A percentile compares a stretch with the other conserved stretches of the same genome.
These are phyloP conservation scores for Pycnomerus fuliginosus DNA, from an alignment of 2,888 invertebrate species.

Conservation along the genomic window DNA sequence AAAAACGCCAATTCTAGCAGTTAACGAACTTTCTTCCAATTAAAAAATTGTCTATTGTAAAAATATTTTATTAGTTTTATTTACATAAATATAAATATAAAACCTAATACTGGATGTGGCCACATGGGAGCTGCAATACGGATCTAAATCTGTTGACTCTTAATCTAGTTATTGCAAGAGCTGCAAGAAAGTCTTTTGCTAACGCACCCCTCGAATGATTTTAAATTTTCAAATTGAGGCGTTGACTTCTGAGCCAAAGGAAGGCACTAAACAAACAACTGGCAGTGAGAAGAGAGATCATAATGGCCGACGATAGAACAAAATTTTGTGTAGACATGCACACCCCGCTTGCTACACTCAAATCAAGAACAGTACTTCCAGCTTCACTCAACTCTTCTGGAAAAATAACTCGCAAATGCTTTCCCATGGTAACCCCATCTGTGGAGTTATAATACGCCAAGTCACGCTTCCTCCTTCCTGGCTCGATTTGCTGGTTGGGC, in stretches of 20 bases:
- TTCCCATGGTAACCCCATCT: conserved; percentile 64
- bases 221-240: too few relatives aligned
- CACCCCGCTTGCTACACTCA: conserved; percentile 51
- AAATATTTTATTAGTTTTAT: too few relatives aligned
- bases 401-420: conserved; percentile 66
- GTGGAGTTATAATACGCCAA: conserved; percentile 56
- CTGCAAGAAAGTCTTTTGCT: too few relatives aligned
- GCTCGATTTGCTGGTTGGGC: conserved; percentile 61
- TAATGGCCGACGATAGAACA: conserved; percentile 60
- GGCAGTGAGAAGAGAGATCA: conserved; percentile 61
- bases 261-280: conserved; percentile 58
- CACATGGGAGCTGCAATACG: too few relatives aligned
- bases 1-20: too few relatives aligned
- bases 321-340: conserved; percentile 68
- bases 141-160: too few relatives aligned
- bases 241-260: conserved; percentile 56
- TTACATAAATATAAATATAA: too few relatives aligned
- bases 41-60: too few relatives aligned
- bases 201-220: too few relatives aligned
- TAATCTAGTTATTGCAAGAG: too few relatives aligned
- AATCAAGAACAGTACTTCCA: conserved; percentile 44
- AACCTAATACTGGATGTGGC: too few relatives aligned
- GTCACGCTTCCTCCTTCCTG: conserved; percentile 53
- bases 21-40: too few relatives aligned
- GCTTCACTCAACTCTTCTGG: conserved; percentile 63